Evolutionary conservation across 2,797 vertebrate species (phyloP).

Genomic region (Brotula barbata): DNA sequence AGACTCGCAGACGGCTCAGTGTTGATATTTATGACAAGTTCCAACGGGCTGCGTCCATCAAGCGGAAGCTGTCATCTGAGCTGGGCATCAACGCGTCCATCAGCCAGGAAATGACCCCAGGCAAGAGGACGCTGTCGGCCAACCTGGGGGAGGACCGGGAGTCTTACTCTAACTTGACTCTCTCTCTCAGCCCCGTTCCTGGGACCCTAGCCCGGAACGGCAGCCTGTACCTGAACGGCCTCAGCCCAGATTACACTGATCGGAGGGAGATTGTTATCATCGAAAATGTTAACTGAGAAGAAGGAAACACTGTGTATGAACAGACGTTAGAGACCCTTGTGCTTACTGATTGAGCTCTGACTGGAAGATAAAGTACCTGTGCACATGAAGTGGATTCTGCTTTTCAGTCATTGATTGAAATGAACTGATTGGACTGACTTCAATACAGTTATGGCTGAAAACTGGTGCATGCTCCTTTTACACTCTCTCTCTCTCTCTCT

Average conservation of each 20-base stretch:
- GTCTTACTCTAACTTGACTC: slow-evolving; percentile 80
- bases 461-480: too few relatives aligned
- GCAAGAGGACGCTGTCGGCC: slow-evolving; percentile 91
- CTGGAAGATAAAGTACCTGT: too few relatives aligned
- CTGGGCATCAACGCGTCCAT: slow-evolving; percentile 82
- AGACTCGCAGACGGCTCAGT: slow-evolving; percentile 91
- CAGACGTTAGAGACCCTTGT: slow-evolving; percentile 9
- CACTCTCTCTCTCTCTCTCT: too few relatives aligned
- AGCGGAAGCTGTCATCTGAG: slow-evolving; percentile 94
- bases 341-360: too few relatives aligned
- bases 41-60: slow-evolving; percentile 95
- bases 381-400: slow-evolving; percentile 18
- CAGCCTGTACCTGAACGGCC: slow-evolving; percentile 94
- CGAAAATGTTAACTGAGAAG: slow-evolving; percentile 86
- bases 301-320: background rate
- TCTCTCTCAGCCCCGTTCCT: slow-evolving; percentile 70
- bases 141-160: slow-evolving; percentile 90
- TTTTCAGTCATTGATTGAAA: slow-evolving; percentile 18
- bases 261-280: slow-evolving; percentile 88
- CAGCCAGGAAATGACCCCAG: slow-evolving; percentile 88
- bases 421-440: slow-evolving; percentile 21
- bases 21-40: slow-evolving; percentile 99
- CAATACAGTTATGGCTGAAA: slow-evolving; percentile 2
- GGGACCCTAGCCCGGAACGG: slow-evolving; percentile 84
- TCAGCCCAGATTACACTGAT: slow-evolving; percentile 90